Percentiles rank a stretch among this genome's conserved stretches.
Conservation (phyloP, 2,888 invertebrate genomes). For the Portevinia maculata region DNA sequence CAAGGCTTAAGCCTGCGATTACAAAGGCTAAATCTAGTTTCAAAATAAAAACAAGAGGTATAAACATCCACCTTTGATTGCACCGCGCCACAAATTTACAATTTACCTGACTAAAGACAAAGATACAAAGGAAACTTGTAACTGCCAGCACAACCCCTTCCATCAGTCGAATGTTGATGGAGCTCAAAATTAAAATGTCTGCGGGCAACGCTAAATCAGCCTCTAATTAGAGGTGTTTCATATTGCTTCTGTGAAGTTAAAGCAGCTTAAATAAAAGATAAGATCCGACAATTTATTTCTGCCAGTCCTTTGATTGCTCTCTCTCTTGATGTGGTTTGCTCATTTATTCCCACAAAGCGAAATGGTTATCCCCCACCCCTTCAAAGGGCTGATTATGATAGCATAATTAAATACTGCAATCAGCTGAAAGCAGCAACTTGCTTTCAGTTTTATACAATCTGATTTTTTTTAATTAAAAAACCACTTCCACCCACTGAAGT, state of each 20-base stretch:
- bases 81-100: not conserved
- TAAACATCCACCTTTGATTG: slow-evolving; percentile 4
- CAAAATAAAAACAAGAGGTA: not conserved
- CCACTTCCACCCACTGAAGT: slow-evolving; percentile 15
- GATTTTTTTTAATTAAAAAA: slow-evolving; percentile 37
- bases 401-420: slow-evolving; percentile 48
- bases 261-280: slow-evolving; percentile 3
- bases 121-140: not conserved
- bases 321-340: slow-evolving; percentile 15
- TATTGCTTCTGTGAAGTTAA: not conserved
- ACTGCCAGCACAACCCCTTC: not conserved
- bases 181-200: slow-evolving; percentile 21
- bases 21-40: not conserved
- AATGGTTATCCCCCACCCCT: not conserved
- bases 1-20: too few relatives aligned
- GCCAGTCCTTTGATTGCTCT: slow-evolving; percentile 19
- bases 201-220: slow-evolving; percentile 17
- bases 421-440: slow-evolving; percentile 21
- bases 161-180: not conserved
- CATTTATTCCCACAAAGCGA: slow-evolving; percentile 15
- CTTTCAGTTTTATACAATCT: slow-evolving; percentile 14
- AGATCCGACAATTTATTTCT: slow-evolving; percentile 10
- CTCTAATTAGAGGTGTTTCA: slow-evolving; percentile 36
- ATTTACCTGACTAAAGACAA: slow-evolving; percentile 5
- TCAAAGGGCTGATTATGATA: slow-evolving; percentile 7